Evolutionary conservation across 2,113 vertebrate genomes (phyloP).

Genomic region (Ptilonorhynchus violaceus): DNA sequence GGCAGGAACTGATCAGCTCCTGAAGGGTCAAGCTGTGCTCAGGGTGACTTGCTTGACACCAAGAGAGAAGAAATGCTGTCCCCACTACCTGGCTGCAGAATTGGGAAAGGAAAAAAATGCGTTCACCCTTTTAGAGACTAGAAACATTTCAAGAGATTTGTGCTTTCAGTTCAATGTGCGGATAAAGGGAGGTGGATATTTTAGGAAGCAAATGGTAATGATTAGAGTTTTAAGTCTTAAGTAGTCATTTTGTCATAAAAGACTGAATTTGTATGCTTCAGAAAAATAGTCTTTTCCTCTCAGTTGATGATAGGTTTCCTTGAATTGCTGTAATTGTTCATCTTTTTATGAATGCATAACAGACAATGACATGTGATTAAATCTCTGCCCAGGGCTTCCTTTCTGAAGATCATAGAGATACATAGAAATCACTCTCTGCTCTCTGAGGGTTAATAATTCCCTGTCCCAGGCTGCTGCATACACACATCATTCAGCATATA

Average conservation of each 20-base stretch:
- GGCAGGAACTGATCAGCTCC: not conserved
- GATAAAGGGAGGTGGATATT: constrained; percentile 61
- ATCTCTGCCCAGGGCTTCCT: constrained; percentile 43
- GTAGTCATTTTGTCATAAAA: constrained; percentile 71
- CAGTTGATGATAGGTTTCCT: constrained; percentile 68
- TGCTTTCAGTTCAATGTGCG: constrained; percentile 54
- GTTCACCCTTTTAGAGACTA: not conserved
- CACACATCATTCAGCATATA: not conserved
- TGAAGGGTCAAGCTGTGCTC: accelerated
- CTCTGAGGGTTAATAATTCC: not conserved
- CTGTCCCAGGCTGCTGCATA: not conserved
- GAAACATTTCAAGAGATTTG: not conserved
- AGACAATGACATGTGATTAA: constrained; percentile 58
- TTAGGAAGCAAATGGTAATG: constrained; percentile 72
- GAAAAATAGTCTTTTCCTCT: constrained; percentile 71
- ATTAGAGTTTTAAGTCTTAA: constrained; percentile 68
- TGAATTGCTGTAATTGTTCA: constrained; percentile 63
- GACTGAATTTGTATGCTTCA: constrained; percentile 48
- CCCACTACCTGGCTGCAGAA: not conserved
- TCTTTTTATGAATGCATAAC: constrained; percentile 48
- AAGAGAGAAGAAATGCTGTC: not conserved
- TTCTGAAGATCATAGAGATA: constrained; percentile 26
- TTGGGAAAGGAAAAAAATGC: not conserved
- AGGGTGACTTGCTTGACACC: not conserved
- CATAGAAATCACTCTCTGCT: not conserved